Evolutionary conservation across 1,140 invertebrate species (phyloP).

Genomic region (Globodera ellingtonae): DNA sequence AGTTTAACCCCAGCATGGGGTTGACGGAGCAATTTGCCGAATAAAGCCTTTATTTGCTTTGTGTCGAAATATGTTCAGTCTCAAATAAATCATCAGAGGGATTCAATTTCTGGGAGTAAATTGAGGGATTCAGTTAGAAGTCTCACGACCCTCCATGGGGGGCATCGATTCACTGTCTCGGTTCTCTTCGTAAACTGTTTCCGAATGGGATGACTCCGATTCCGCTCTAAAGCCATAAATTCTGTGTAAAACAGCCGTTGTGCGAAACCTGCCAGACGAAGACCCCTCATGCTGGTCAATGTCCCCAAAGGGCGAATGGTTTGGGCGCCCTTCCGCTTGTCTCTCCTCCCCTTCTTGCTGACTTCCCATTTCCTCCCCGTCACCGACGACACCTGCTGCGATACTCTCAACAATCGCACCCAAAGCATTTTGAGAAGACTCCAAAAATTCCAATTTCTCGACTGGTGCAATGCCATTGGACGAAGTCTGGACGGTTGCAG

Average conservation of each 20-base stretch:
- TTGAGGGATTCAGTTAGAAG: no score
- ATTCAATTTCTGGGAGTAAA: no score
- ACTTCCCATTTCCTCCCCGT: background rate
- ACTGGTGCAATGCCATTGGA: background rate
- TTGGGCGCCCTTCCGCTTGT: background rate
- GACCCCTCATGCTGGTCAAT: background rate
- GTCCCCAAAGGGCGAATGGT: background rate
- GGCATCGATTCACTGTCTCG: background rate
- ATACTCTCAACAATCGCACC: background rate
- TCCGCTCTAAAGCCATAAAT: background rate
- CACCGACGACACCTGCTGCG: background rate
- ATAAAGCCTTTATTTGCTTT: no score
- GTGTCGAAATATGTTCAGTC: no score
- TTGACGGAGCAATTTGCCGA: background rate
- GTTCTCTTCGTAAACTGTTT: background rate
- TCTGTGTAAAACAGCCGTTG: no score
- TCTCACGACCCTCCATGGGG: background rate
- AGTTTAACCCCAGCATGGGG: conserved; percentile 15
- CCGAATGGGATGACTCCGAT: background rate
- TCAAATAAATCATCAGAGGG: no score
- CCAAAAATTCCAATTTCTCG: background rate
- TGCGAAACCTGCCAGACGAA: background rate
- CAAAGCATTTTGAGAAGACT: background rate
- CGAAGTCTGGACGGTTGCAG: background rate
- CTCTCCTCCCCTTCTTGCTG: background rate